Base-by-base conservation (phyloP, 2,113 vertebrate genomes). In the Rhizomys pruinosus region DNA sequence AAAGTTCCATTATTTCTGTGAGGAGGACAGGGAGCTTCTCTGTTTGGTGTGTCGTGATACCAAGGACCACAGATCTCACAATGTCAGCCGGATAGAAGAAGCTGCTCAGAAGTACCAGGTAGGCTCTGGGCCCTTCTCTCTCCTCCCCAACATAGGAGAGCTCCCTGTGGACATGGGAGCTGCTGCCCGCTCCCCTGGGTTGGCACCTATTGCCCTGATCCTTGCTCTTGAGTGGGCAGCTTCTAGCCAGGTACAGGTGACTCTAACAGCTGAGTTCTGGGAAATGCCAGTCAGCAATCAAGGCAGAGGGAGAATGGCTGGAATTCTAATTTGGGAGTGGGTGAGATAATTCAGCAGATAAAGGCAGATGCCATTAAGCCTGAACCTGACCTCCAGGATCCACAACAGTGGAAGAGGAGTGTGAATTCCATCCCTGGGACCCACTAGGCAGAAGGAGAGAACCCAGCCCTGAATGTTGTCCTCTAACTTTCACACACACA, bases 1-100 rank as follows among this genome's bases (percentile, higher is more conserved):
- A 81, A 93, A 32, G 44, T 6, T 59, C 2, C 39, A 86, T 66
- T 92, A 82, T 44, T 95, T 94, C 87, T 94, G 90, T 39, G 92
- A 92, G 42, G 0, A n/a, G 0, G 59, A 94, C 17, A 61, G 32
- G 34, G 29, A 44, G 39, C 12, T 95, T 25, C 92, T 94, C 52
- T 95, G 92, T 1, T 0, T n/a, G 4, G 68, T 71, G 72, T 92
- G 94, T 39, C 0, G 16, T 17, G 22, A 42, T 3, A 63, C 87
- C 72, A 80, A 52, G 84, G 42, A 64, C 27, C 96, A 92, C 71
- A 84, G 10, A 84, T 8, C 1, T 1, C 80, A 87, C 52, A 19
- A 72, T 1, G 0, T 7, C 57, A 63, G 2, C 55, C 22, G 44
- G 81, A 82, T 90, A 22, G 66, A 91, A 44, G 92, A 94, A 68